phyloP scores from a whole-genome alignment of 2,888 invertebrate genomes.

The Chloroclystis v-ata region DNA sequence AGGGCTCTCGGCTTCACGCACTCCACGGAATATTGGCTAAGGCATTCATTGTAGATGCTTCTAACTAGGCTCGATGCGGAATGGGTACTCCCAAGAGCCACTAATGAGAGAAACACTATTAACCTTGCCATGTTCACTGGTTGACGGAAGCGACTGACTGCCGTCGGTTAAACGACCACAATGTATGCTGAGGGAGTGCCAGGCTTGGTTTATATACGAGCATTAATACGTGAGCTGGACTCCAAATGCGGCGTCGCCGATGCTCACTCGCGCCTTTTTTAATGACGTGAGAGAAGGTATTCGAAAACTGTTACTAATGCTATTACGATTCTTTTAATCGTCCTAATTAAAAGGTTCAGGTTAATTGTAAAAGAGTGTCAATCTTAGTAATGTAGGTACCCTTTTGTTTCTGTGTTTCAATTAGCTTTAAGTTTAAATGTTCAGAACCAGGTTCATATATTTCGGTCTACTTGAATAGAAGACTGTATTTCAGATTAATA shows the following conservation, averaged over 20 bases:
- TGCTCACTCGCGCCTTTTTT: constrained; percentile 53
- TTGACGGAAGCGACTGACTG: constrained; percentile 68
- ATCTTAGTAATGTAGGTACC: too few relatives aligned
- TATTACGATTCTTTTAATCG: constrained; percentile 15
- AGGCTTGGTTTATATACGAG: constrained; percentile 77
- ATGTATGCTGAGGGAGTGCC: constrained; percentile 70
- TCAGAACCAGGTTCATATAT: too few relatives aligned
- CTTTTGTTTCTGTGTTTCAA: too few relatives aligned
- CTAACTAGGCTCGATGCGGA: constrained; percentile 81
- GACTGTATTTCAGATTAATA: too few relatives aligned
- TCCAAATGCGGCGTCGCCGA: constrained; percentile 58
- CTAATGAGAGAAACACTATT: constrained; percentile 61
- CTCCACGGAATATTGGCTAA: constrained; percentile 82
- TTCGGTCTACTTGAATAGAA: too few relatives aligned
- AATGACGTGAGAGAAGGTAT: constrained; percentile 56
- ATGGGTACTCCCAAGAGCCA: constrained; percentile 58
- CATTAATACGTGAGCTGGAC: constrained; percentile 76
- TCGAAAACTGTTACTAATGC: constrained; percentile 60
- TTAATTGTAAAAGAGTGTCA: too few relatives aligned
- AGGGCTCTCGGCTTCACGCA: constrained; percentile 89
- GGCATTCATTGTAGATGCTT: constrained; percentile 83
- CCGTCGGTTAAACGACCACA: constrained; percentile 64
- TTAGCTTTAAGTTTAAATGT: too few relatives aligned
- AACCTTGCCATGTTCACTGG: constrained; percentile 64
- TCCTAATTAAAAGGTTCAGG: too few relatives aligned